These are phyloP conservation scores for Drosophila rufa DNA, from an alignment of 1,140 invertebrate genomes.

Conservation along the genomic window DNA sequence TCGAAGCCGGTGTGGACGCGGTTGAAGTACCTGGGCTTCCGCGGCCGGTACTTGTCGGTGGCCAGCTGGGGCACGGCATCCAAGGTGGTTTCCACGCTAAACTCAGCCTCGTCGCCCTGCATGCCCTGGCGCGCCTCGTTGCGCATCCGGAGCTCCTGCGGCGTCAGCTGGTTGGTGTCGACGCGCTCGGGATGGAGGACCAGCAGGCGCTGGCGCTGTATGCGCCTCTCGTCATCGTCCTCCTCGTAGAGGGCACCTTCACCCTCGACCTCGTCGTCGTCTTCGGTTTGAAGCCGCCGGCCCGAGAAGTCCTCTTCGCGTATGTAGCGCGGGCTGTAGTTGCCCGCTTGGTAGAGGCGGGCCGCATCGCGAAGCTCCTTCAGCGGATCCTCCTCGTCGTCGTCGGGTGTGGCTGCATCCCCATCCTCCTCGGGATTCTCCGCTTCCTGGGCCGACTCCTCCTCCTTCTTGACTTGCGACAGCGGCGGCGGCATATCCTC, in stretches of 20 bases:
- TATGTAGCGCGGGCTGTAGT: conserved; percentile 94
- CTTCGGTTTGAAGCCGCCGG: conserved; percentile 27
- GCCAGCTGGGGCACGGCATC: conserved; percentile 96
- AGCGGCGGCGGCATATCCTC: conserved; percentile 2
- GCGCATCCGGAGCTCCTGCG: conserved; percentile 88
- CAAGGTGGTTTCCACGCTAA: conserved; percentile 95
- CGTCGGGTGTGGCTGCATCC: neutral
- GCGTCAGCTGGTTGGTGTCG: conserved; percentile 59
- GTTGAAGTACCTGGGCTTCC: conserved; percentile 99
- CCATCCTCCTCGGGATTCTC: conserved; percentile 18
- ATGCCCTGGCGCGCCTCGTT: conserved; percentile 95
- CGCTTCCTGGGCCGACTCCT: conserved; percentile 25
- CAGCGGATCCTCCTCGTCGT: conserved; percentile 86
- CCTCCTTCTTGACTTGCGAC: conserved; percentile 11
- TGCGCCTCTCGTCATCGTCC: conserved; percentile 62
- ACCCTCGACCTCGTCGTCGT: conserved; percentile 89
- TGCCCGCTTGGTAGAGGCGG: conserved; percentile 91
- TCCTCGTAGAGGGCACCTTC: conserved; percentile 88
- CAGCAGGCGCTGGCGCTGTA: conserved; percentile 56
- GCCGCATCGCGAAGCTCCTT: conserved; percentile 86
- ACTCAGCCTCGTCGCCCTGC: conserved; percentile 95
- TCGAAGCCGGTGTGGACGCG: conserved; percentile 98
- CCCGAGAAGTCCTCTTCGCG: conserved; percentile 68
- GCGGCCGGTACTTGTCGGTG: conserved; percentile 98
- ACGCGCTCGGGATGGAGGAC: conserved; percentile 60